Conservation (phyloP, 2,888 invertebrate species). For the Caenorhabditis imperialis region DNA sequence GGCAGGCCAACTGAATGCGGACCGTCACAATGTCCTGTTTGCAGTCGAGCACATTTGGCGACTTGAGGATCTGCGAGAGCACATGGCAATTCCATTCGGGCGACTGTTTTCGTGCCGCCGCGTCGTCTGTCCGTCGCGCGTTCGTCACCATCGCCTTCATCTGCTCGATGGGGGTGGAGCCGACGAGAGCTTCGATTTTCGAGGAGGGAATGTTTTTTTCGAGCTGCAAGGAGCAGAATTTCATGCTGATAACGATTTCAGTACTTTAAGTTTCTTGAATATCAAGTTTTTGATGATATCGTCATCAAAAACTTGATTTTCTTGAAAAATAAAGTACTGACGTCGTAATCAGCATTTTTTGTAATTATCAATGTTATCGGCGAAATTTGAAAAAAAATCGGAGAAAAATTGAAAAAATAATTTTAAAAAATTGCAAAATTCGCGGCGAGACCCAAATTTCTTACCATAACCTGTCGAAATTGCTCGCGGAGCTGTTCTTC, state of each 20-base stretch:
- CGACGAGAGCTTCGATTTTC: constrained; percentile 29
- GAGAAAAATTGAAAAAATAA: not conserved
- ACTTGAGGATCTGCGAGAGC: constrained; percentile 26
- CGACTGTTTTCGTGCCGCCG: constrained; percentile 29
- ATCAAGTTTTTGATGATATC: not conserved
- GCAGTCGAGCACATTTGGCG: constrained; percentile 36
- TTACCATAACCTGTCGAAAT: constrained; percentile 39
- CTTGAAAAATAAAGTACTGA: too few relatives aligned
- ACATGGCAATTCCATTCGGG: constrained; percentile 24
- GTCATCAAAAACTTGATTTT: too few relatives aligned
- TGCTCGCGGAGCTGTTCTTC: constrained; percentile 35
- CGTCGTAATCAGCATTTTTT: too few relatives aligned
- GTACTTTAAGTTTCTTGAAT: not conserved
- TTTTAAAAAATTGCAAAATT: not conserved
- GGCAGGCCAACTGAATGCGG: constrained; percentile 38
- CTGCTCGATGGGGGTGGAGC: constrained; percentile 14
- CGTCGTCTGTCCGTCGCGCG: constrained; percentile 33
- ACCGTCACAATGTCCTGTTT: constrained; percentile 47
- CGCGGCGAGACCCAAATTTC: not conserved
- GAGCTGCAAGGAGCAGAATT: constrained; percentile 10
- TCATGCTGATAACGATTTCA: not conserved
- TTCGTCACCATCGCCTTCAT: constrained; percentile 32
- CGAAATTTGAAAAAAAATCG: constrained; percentile 1
- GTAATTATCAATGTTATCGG: too few relatives aligned
- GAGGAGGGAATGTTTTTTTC: constrained; percentile 20